Conservation (phyloP, 2,888 invertebrate genomes). For the Andrena dorsata region DNA sequence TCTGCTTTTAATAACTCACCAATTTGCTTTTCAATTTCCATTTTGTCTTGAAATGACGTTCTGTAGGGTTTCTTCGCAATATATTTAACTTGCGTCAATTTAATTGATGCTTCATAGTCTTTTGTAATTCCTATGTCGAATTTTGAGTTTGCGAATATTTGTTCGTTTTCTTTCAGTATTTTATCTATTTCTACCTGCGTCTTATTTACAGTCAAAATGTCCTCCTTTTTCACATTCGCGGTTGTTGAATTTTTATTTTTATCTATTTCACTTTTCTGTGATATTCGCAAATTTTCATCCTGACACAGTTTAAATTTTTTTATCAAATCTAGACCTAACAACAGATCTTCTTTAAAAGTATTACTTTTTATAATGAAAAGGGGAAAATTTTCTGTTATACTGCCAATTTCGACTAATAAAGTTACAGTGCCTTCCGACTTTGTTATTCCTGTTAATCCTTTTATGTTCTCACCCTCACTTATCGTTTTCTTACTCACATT, state of each 20-base stretch:
- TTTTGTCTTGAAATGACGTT: too few relatives aligned
- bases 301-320: background rate
- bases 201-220: background rate
- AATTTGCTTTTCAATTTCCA: too few relatives aligned
- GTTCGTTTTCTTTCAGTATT: too few relatives aligned
- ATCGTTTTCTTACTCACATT: background rate
- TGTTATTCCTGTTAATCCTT: slow-evolving; percentile 6
- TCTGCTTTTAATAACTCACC: too few relatives aligned
- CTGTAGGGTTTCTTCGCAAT: too few relatives aligned
- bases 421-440: background rate
- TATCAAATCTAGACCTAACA: slow-evolving; percentile 1
- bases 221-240: too few relatives aligned
- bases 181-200: background rate
- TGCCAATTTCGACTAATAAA: background rate
- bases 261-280: too few relatives aligned
- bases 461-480: background rate
- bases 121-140: background rate
- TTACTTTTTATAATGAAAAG: slow-evolving; percentile 8
- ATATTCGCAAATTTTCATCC: too few relatives aligned
- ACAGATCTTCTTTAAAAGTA: background rate
- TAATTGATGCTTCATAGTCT: background rate
- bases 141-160: background rate
- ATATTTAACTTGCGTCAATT: too few relatives aligned
- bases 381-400: background rate
- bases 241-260: too few relatives aligned